Evolutionary conservation across 1,140 invertebrate species (phyloP).

Genomic region (Paraescarpia echinospica): DNA sequence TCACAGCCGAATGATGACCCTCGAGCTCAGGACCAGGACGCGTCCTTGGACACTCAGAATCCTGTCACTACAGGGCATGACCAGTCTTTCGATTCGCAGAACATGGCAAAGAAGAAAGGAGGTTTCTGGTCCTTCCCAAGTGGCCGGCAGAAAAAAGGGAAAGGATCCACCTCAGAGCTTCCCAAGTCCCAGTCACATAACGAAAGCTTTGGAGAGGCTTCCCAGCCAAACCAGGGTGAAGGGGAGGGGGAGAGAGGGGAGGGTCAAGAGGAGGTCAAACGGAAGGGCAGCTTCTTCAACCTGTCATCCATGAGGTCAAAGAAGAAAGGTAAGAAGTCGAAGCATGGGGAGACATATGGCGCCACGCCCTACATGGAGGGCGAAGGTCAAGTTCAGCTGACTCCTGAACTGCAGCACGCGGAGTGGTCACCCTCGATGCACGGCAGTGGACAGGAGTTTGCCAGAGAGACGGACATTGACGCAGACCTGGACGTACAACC

Average conservation of each 20-base stretch:
- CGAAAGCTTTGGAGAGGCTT: background rate
- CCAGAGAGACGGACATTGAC: background rate
- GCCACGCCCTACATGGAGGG: background rate
- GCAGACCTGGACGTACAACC: background rate
- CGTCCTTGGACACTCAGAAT: background rate
- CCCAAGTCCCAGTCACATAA: background rate
- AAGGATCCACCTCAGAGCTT: background rate
- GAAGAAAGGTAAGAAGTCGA: background rate
- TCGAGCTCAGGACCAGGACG: background rate
- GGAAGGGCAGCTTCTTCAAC: conserved; percentile 7
- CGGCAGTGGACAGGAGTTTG: background rate
- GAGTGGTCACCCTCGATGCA: background rate
- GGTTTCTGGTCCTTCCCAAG: conserved; percentile 3
- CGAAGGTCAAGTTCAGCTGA: background rate
- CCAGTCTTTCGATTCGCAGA: background rate
- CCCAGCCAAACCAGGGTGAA: background rate
- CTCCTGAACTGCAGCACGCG: background rate
- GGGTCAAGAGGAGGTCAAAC: background rate
- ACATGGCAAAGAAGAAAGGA: conserved; percentile 13
- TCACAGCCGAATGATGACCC: background rate
- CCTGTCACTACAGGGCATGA: background rate
- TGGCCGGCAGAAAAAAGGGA: background rate
- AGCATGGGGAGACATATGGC: background rate
- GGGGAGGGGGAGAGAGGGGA: background rate
- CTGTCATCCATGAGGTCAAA: background rate